A percentile compares a stretch with the other conserved stretches of the same genome.
phyloP scores from a whole-genome alignment of 2,113 vertebrate species.

The Hemibagrus wyckioides region DNA sequence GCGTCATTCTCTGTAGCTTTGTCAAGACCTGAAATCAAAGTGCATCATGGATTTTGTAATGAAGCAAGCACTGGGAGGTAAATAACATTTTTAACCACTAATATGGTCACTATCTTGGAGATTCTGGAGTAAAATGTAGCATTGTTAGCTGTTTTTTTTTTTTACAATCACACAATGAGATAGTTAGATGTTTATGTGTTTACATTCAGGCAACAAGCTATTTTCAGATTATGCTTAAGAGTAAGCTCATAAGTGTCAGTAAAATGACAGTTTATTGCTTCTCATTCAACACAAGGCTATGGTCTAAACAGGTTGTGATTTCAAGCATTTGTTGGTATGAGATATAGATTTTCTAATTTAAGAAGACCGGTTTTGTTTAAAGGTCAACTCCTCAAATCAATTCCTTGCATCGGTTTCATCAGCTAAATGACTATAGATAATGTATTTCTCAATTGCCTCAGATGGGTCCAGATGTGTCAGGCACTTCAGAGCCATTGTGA shows the following conservation, averaged over 20 bases:
- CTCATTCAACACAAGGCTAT: not conserved
- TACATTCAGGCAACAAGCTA: not conserved
- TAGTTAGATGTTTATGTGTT: not conserved
- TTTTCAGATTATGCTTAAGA: not conserved
- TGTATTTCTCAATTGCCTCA: conserved; percentile 52
- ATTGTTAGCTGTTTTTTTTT: not conserved
- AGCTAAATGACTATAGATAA: conserved; percentile 47
- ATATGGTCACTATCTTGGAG: not conserved
- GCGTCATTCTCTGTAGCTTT: conserved; percentile 57
- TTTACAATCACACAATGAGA: not conserved
- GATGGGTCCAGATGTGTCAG: conserved; percentile 36
- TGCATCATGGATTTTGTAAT: conserved; percentile 89
- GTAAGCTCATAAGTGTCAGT: not conserved
- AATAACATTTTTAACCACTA: conserved; percentile 56
- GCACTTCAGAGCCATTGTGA: conserved; percentile 42
- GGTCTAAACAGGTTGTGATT: conserved; percentile 6
- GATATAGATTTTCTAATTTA: conserved; percentile 39
- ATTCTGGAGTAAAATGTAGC: not conserved
- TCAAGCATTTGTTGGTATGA: conserved; percentile 12
- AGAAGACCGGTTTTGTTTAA: conserved; percentile 35
- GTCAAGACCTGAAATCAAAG: conserved; percentile 57
- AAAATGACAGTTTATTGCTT: not conserved
- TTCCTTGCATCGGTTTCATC: conserved; percentile 54
- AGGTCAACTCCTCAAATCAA: conserved; percentile 54
- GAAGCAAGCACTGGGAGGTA: conserved; percentile 91